Base-by-base conservation (phyloP, 1,140 invertebrate species). In the Cylas formicarius region DNA sequence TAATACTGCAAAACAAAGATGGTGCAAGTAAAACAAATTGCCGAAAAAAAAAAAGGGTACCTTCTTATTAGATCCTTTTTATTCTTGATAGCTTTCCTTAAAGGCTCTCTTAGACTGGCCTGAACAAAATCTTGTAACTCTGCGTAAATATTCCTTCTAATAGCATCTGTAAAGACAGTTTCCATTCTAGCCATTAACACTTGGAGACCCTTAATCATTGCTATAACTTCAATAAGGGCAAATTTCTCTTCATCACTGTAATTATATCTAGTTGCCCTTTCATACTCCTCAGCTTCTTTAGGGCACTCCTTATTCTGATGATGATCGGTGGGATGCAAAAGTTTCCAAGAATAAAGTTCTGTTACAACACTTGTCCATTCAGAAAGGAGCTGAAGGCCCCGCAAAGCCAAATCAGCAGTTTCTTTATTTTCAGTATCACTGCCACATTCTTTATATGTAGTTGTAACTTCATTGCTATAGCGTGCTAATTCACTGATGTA, bases 121-220 rank as follows among this genome's bases (percentile, higher is more conserved):
- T 98, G 95, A 14, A 99, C 90, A 74, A 99, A 98, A 67, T 96
- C 91, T 73, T 99, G 97, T 23, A 99, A 70, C 63, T 97, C 92
- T 0, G 92, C 84, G 70, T 98, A 99, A 53, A 99, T 94, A 65
- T 92, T 89, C 22, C 88, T 71, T 21, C 93, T 71, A 27, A 98
- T 97, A 0, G 95, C 91, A 67, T 97, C 93, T 21, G 90, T 90
- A 63, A 99, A 94, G 1, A 97, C 90, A 0, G 91, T 92, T 72
- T 99, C 96, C 82, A 99, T 97, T 32, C 94, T 74, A 4, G 91
- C 85, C 89, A 99, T 94, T 26, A 99, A 69, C 21, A 96, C 88
- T 71, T 99, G 96, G 6, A 99, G 73, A 2, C 95, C 94, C 73
- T 99, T 99, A 52, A 99, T 97, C 94, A 99, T 98, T 0, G 95